Conservation (phyloP, 1,140 invertebrate genomes). For the Gonioctena quinquepunctata region DNA sequence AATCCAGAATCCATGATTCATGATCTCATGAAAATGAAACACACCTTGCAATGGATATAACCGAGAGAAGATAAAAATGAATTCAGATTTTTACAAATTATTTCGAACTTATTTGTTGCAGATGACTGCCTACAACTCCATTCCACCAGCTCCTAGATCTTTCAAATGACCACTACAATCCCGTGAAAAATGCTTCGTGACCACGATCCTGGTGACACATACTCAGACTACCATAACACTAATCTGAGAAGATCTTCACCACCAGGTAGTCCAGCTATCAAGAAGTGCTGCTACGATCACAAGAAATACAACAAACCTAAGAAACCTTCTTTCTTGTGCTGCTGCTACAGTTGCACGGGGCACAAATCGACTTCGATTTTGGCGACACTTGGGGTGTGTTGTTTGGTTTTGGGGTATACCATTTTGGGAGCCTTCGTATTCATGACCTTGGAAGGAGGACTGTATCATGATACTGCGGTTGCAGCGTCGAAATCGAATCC, state of each 20-base stretch:
- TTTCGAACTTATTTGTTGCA: no score
- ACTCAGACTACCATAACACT: conserved; percentile 30
- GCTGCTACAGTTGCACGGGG: conserved; percentile 51
- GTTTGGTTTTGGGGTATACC: conserved; percentile 86
- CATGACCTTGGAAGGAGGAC: conserved; percentile 76
- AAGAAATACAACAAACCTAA: conserved; percentile 25
- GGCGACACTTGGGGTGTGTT: conserved; percentile 70
- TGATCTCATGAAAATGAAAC: no score
- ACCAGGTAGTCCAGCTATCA: conserved; percentile 45
- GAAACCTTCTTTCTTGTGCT: conserved; percentile 47
- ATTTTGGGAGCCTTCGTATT: conserved; percentile 91
- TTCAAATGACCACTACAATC: neutral
- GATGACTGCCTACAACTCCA: neutral
- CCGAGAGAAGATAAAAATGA: no score
- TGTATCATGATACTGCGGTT: conserved; percentile 59
- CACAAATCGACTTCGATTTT: conserved; percentile 46
- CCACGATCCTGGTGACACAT: conserved; percentile 19
- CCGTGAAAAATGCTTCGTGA: conserved; percentile 37
- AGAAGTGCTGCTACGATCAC: conserved; percentile 52
- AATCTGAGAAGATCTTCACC: conserved; percentile 29
- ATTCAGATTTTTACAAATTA: no score
- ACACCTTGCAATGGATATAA: no score
- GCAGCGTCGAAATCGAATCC: conserved; percentile 65
- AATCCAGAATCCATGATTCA: no score
- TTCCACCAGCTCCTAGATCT: neutral